Conservation (phyloP, 1,140 invertebrate species). For the Brachystomella parvula region DNA sequence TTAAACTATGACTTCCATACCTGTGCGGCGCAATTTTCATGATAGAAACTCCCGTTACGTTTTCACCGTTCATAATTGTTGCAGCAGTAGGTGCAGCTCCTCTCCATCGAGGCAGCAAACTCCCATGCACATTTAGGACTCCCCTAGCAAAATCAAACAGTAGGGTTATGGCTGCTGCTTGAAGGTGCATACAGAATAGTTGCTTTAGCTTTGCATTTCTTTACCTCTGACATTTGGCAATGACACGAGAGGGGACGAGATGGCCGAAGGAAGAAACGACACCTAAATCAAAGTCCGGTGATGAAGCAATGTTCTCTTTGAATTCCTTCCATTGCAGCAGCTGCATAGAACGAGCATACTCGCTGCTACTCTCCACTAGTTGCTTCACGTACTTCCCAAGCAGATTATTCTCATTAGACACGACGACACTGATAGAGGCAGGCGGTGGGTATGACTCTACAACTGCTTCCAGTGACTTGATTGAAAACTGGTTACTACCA, state of each 20-base stretch:
- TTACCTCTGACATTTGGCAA: constrained; percentile 36
- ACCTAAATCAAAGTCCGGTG: constrained; percentile 35
- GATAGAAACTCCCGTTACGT: constrained; percentile 71
- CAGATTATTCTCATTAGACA: constrained; percentile 79
- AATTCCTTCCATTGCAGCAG: constrained; percentile 31
- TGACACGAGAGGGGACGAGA: constrained; percentile 38
- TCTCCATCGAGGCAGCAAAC: constrained; percentile 82
- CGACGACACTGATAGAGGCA: constrained; percentile 74
- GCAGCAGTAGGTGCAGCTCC: constrained; percentile 81
- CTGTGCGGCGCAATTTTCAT: constrained; percentile 78
- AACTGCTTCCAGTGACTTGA: constrained; percentile 85
- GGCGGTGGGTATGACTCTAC: constrained; percentile 76
- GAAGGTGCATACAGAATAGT: background rate
- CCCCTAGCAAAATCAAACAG: constrained; percentile 55
- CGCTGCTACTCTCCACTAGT: background rate
- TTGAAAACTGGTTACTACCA: constrained; percentile 60
- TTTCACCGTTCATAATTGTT: constrained; percentile 74
- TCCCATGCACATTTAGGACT: constrained; percentile 85
- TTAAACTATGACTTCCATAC: constrained; percentile 42
- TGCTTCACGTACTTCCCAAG: constrained; percentile 33
- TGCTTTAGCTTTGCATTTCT: background rate
- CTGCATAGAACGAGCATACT: constrained; percentile 30
- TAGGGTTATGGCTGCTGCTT: constrained; percentile 1
- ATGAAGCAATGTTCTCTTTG: background rate
- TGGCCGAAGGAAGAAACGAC: constrained; percentile 40